A percentile compares a stretch with the other conserved stretches of the same genome.
phyloP scores from a whole-genome alignment of 2,888 invertebrate species.

The Epirrhoe tristata region DNA sequence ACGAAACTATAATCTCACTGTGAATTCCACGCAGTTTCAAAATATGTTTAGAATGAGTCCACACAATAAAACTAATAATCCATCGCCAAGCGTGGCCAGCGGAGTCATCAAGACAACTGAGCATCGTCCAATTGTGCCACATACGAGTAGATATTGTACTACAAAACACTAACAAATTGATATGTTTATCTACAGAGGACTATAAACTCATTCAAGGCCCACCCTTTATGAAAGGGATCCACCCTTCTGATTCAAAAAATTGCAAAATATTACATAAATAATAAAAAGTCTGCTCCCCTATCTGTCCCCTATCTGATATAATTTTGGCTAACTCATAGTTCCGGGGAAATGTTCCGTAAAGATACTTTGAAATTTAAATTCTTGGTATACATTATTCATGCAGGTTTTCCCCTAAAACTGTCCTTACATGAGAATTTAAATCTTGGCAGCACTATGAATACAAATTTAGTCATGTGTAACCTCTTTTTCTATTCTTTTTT shows the following conservation, averaged over 20 bases:
- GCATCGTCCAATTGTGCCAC: conserved; percentile 69
- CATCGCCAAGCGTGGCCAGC: conserved; percentile 60
- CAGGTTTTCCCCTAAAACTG: conserved; percentile 41
- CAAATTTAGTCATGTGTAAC: conserved; percentile 6
- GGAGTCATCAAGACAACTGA: conserved; percentile 74
- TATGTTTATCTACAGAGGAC: conserved; percentile 84
- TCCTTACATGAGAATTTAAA: conserved; percentile 36
- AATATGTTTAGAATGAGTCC: too few species aligned
- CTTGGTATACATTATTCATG: conserved; percentile 68
- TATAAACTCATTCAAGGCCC: conserved; percentile 83
- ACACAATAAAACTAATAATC: conserved; percentile 61
- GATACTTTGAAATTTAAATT: conserved; percentile 71
- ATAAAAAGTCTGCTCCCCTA: conserved; percentile 61
- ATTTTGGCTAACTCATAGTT: conserved; percentile 78
- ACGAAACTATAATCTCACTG: too few species aligned
- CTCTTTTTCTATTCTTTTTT: background rate
- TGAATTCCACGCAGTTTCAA: too few species aligned
- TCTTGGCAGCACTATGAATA: conserved; percentile 31
- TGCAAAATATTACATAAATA: conserved; percentile 84
- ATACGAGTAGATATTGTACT: conserved; percentile 60
- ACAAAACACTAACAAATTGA: conserved; percentile 85
- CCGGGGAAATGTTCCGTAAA: conserved; percentile 80
- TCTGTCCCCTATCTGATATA: conserved; percentile 64
- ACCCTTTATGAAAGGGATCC: conserved; percentile 82
- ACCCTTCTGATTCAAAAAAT: conserved; percentile 82